Conservation (phyloP, 2,113 vertebrate species). For the Oreochromis niloticus region DNA sequence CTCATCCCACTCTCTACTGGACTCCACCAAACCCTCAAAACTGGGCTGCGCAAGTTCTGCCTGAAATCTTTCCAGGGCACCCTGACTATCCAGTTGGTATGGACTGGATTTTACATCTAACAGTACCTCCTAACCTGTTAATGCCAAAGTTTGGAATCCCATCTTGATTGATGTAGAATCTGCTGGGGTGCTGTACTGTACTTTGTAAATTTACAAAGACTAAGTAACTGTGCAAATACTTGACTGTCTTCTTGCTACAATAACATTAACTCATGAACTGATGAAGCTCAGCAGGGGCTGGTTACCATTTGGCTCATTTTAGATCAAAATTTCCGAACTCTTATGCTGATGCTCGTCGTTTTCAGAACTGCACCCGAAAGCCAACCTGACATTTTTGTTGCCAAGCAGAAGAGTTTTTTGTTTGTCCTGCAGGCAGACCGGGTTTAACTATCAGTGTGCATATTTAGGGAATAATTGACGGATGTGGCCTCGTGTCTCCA, state of each 20-base stretch:
- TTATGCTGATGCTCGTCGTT: background rate
- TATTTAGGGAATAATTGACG: slow-evolving; percentile 4
- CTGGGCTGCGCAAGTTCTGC: too few relatives aligned
- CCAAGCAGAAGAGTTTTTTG: background rate
- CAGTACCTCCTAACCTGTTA: rapidly evolving
- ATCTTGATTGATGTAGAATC: background rate
- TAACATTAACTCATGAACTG: rapidly evolving
- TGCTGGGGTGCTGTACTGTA: background rate
- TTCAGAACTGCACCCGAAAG: background rate
- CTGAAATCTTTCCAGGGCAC: too few relatives aligned
- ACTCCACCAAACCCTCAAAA: rapidly evolving
- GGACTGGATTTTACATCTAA: too few relatives aligned
- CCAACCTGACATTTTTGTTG: background rate
- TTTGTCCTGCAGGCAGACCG: background rate
- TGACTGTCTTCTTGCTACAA: background rate
- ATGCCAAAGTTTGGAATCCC: background rate
- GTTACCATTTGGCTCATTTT: background rate
- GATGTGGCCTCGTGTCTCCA: slow-evolving; percentile 11
- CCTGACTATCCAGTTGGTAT: too few relatives aligned
- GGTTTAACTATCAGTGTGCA: background rate
- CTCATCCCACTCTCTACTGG: too few relatives aligned
- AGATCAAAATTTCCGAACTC: background rate
- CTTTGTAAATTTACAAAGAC: background rate
- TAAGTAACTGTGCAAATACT: background rate
- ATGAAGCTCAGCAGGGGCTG: background rate